Evolutionary conservation across 2,113 vertebrate species (phyloP), one percentile per base, ranked within the genome.

Genomic region (Psittacula cyanocephala): DNA sequence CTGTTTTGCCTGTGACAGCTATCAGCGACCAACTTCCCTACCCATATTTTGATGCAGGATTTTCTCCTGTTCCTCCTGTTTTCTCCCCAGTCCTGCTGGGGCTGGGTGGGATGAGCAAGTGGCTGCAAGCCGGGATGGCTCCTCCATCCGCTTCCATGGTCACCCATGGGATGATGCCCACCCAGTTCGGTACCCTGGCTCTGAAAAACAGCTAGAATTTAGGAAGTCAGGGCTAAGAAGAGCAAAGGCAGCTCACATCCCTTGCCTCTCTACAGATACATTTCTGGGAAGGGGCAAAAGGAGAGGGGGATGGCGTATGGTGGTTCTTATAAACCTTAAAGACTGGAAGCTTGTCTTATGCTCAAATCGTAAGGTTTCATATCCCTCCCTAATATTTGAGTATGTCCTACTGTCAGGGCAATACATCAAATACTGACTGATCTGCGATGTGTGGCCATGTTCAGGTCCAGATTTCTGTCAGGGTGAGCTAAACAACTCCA

Each of bases 41-140:
- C 15, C 52, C 44, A 24, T 33, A 50, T 44, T 50, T 50, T 81
- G 50, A 57, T 1, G 4, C 43, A 23, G 59, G 31, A 46, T 64
- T 37, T 39, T 37, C 35, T 55, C 60, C 28, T 20, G 31, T 52
- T 37, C 22, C 5, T 14, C n/a, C 18, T 4, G 2, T 24, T 47
- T 72, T 39, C 67, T n/a, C 39, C 27, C 23, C 27, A 49, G 12
- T 37, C 43, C 27, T 3, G 9, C 41, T 31, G 67, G 22, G 33
- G 33, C 57, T 35, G 57, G 29, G 49, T 20, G 5, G 19, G 31
- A 10, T 0, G 2, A 44, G 33, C 0, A 2, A 44, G 37, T 33
- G 27, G 16, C 33, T 67, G 52, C 1, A 0, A 60, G 33, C 20
- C 0, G 0, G 37, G 27, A 52, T 0, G 1, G 69, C 62, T 81